Conservation (phyloP, 2,888 invertebrate species). For the Xiphydria camelus region DNA sequence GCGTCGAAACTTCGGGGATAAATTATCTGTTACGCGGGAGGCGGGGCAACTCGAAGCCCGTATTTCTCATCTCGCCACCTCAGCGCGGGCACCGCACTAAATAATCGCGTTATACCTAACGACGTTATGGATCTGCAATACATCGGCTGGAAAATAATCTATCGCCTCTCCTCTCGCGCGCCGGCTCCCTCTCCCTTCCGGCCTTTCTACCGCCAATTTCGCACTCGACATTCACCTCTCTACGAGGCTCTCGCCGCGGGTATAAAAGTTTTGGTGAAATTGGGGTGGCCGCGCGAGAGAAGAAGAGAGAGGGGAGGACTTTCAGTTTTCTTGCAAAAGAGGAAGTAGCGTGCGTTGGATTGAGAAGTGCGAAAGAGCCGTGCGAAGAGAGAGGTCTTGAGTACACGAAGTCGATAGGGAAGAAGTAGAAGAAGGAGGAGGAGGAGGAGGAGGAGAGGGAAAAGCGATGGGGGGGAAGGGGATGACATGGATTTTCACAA, state of each 20-base stretch:
- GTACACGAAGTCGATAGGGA: slow-evolving; percentile 5
- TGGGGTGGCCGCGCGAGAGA: background rate
- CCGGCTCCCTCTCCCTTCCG: background rate
- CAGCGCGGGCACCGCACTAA: slow-evolving; percentile 24
- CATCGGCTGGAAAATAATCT: slow-evolving; percentile 24
- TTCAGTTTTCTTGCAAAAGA: too few species aligned
- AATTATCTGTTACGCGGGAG: slow-evolving; percentile 35
- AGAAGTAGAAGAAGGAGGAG: slow-evolving; percentile 5
- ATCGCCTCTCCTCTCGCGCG: background rate
- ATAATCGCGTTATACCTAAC: slow-evolving; percentile 31
- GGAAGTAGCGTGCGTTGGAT: too few species aligned
- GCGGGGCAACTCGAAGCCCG: slow-evolving; percentile 20
- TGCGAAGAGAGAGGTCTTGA: too few species aligned
- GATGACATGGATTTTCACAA: background rate
- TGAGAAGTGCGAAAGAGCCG: too few species aligned
- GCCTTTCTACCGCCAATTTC: too few species aligned
- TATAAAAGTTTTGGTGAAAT: too few species aligned
- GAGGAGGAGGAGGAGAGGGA: background rate
- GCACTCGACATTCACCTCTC: too few species aligned
- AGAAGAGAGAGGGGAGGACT: slow-evolving; percentile 3
- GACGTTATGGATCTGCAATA: slow-evolving; percentile 27
- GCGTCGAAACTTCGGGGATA: slow-evolving; percentile 34
- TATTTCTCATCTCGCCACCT: slow-evolving; percentile 29
- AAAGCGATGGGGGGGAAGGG: slow-evolving; percentile 8
- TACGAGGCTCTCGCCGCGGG: too few species aligned